Evolutionary conservation across 2,888 invertebrate species (phyloP).

Genomic region (Ormia ochracea): DNA sequence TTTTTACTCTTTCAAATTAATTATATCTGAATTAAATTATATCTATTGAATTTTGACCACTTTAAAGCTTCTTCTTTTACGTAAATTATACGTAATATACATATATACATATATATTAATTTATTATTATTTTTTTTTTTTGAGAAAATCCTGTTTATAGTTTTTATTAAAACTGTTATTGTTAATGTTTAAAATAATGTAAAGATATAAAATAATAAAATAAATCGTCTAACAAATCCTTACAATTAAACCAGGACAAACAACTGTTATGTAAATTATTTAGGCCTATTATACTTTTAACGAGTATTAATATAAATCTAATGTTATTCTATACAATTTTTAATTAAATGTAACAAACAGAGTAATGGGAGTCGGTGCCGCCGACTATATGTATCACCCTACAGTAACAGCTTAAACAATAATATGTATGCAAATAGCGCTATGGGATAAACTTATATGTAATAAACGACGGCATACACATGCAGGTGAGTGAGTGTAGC

Average conservation of each 20-base stretch:
- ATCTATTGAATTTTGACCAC: background rate
- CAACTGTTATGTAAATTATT: conserved; percentile 72
- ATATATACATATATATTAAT: too few relatives aligned
- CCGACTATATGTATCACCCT: conserved; percentile 17
- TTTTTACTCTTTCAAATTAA: background rate
- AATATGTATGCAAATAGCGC: background rate
- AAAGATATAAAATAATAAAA: conserved; percentile 60
- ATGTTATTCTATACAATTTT: conserved; percentile 3
- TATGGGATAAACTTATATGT: background rate
- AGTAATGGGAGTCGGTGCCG: background rate
- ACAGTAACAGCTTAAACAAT: background rate
- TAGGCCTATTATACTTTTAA: conserved; percentile 51
- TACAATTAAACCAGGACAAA: conserved; percentile 59
- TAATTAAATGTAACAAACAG: conserved; percentile 10
- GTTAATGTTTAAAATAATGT: conserved; percentile 51
- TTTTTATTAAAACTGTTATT: conserved; percentile 52
- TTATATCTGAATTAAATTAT: background rate
- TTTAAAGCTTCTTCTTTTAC: background rate
- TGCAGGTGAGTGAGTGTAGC: too few relatives aligned
- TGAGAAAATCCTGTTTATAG: conserved; percentile 23
- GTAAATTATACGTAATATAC: too few relatives aligned
- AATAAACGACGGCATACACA: background rate
- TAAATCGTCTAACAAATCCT: conserved; percentile 46
- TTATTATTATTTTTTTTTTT: background rate
- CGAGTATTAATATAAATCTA: background rate